These are phyloP conservation scores for Drosophila rubida DNA, from an alignment of 2,888 invertebrate genomes.

Conservation along the genomic window DNA sequence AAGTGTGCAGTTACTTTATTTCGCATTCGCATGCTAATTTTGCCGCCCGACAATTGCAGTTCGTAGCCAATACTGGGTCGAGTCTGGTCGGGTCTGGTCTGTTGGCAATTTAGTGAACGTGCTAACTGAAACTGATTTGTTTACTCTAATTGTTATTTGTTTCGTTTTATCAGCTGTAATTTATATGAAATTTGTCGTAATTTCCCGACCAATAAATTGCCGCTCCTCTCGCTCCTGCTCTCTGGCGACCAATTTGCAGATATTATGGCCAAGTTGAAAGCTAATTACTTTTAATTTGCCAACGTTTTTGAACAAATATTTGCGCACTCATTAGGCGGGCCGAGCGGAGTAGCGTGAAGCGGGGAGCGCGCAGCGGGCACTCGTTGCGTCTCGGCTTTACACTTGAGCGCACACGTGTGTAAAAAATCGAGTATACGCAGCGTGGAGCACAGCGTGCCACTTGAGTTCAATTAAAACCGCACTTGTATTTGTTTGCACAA, in stretches of 20 bases:
- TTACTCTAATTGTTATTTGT: constrained; percentile 65
- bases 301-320: constrained; percentile 56
- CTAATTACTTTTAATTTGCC: constrained; percentile 62
- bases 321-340: constrained; percentile 50
- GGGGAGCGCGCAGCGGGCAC: background rate
- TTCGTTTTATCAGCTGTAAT: constrained; percentile 49
- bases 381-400: constrained; percentile 31
- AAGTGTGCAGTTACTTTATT: constrained; percentile 66
- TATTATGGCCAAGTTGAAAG: constrained; percentile 37
- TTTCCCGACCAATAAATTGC: constrained; percentile 49
- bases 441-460: constrained; percentile 46
- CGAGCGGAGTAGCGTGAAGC: background rate
- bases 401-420: constrained; percentile 43
- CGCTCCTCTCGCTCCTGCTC: background rate
- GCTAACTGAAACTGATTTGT: constrained; percentile 50
- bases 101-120: constrained; percentile 10
- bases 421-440: constrained; percentile 42
- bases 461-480: constrained; percentile 81
- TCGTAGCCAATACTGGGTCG: background rate
- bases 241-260: constrained; percentile 5
- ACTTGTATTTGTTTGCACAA: constrained; percentile 77
- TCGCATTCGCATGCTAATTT: constrained; percentile 67
- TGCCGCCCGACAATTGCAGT: constrained; percentile 29
- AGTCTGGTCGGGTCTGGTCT: background rate
- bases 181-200: constrained; percentile 60